phyloP scores from a whole-genome alignment of 2,888 invertebrate genomes.

The Melipona beecheii region DNA sequence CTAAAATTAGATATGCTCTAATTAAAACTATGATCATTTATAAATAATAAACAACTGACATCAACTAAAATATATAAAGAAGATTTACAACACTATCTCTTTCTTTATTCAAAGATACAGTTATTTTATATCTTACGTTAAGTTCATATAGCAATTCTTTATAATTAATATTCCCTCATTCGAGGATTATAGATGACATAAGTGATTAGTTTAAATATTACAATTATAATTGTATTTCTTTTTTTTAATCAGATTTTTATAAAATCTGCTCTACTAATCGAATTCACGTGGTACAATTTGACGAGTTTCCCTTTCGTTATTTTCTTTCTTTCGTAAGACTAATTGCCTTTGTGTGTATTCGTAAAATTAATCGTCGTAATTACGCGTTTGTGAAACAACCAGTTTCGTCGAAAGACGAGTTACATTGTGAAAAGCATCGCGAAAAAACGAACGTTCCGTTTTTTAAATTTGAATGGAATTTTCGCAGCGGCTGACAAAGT shows the following conservation, averaged over 20 bases:
- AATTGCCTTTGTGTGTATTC: neutral
- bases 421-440: neutral
- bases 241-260: neutral
- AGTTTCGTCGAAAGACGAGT: neutral
- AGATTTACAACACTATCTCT: neutral
- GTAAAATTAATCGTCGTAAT: conserved; percentile 7
- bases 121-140: neutral
- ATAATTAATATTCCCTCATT: no score
- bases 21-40: neutral
- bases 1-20: neutral
- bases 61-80: no score
- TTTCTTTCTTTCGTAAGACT: neutral
- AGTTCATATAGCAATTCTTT: neutral
- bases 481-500: neutral
- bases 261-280: neutral
- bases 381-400: neutral
- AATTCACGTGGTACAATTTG: neutral
- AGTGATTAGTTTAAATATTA: no score
- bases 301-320: neutral
- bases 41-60: neutral
- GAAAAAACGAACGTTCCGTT: neutral
- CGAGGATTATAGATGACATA: no score
- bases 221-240: no score
- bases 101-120: neutral
- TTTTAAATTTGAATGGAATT: conserved; percentile 8